These are phyloP conservation scores for Paguma larvata DNA, from an alignment of 2,797 vertebrate genomes.

Conservation along the genomic window DNA sequence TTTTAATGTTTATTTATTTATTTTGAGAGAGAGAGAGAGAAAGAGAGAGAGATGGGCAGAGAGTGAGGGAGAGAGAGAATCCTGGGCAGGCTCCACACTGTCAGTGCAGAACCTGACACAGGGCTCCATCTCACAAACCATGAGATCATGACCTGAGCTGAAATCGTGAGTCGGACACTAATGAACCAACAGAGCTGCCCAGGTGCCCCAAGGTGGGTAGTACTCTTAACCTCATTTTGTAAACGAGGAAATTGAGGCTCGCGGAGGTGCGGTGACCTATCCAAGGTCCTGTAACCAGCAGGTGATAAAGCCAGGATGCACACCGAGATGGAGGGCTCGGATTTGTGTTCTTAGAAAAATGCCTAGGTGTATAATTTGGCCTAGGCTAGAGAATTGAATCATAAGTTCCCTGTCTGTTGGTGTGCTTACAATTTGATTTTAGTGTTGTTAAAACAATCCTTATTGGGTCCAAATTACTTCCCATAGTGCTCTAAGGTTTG, in stretches of 20 bases:
- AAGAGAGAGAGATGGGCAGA: too few species aligned
- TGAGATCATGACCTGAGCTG: too few species aligned
- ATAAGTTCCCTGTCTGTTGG: too few species aligned
- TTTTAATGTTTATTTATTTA: too few species aligned
- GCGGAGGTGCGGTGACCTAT: background rate
- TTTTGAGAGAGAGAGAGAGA: too few species aligned
- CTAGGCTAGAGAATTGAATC: background rate
- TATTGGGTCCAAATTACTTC: background rate
- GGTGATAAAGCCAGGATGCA: background rate
- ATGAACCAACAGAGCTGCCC: too few species aligned
- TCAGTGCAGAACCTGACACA: too few species aligned
- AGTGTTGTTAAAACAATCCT: background rate
- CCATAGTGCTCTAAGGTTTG: background rate
- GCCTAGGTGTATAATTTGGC: background rate
- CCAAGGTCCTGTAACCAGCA: background rate
- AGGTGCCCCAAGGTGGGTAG: background rate
- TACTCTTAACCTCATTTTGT: background rate
- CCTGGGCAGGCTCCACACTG: too few species aligned
- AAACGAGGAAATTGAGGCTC: background rate
- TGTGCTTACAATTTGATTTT: background rate
- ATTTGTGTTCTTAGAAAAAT: background rate
- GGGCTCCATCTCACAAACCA: too few species aligned
- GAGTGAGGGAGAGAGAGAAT: too few species aligned
- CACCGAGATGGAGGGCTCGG: background rate
- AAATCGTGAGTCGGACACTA: too few species aligned